Evolutionary conservation across 2,797 vertebrate species (phyloP).

Genomic region (Astyanax mexicanus): DNA sequence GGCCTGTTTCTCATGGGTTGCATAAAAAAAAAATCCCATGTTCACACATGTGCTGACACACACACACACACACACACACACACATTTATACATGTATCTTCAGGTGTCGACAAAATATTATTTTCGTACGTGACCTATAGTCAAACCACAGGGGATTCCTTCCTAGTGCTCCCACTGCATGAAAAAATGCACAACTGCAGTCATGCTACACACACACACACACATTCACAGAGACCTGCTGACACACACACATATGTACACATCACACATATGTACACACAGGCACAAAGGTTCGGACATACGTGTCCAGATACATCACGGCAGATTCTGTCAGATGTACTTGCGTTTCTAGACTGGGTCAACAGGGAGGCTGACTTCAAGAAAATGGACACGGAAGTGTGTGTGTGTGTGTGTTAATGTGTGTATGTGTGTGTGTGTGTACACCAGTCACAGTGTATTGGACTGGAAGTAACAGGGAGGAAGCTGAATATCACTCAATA

Average conservation of each 20-base stretch:
- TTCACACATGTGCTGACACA: too few relatives aligned
- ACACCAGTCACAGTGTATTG: not conserved
- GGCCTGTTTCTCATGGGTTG: too few relatives aligned
- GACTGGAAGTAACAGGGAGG: not conserved
- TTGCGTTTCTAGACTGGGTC: conserved; percentile 13
- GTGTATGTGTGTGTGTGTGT: not conserved
- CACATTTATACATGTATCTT: not conserved
- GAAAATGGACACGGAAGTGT: not conserved
- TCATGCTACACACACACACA: not conserved
- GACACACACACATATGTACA: too few relatives aligned
- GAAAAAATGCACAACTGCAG: not conserved
- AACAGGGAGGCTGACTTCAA: not conserved
- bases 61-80: too few relatives aligned
- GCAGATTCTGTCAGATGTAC: not conserved
- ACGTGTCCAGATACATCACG: not conserved
- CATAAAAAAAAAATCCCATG: too few relatives aligned
- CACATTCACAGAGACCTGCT: not conserved
- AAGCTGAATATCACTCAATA: not conserved
- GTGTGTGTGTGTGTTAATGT: too few relatives aligned
- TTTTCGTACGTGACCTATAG: not conserved
- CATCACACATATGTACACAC: not conserved
- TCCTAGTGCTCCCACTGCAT: not conserved
- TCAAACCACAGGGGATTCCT: not conserved
- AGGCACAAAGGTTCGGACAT: not conserved
- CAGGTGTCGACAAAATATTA: not conserved